Evolutionary conservation across 2,888 invertebrate genomes (phyloP).

Genomic region (Chaetoderma sp.): DNA sequence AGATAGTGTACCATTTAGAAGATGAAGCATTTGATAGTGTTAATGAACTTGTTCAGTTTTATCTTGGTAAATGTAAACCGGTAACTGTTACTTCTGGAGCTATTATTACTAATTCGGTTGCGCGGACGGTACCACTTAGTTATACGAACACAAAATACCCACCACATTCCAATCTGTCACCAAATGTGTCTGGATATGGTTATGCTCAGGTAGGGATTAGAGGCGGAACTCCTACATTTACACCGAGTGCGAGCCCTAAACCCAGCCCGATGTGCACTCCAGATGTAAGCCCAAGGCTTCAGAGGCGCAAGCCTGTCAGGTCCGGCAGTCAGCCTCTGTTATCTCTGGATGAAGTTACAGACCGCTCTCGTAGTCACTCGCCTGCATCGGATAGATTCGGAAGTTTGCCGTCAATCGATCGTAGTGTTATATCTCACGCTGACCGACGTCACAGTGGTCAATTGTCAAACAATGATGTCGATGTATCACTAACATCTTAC

Average conservation of each 20-base stretch:
- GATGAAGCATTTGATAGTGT: conserved; percentile 94
- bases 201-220: conserved; percentile 18
- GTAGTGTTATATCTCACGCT: conserved; percentile 30
- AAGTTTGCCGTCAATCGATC: conserved; percentile 70
- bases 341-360: conserved; percentile 35
- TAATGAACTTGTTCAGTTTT: conserved; percentile 91
- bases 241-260: conserved; percentile 42
- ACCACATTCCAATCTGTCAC: conserved; percentile 15
- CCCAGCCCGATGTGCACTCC: conserved; percentile 44
- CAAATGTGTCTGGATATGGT: too few relatives aligned
- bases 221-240: conserved; percentile 50
- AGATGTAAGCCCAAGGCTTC: conserved; percentile 39
- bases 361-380: conserved; percentile 21
- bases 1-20: conserved; percentile 91
- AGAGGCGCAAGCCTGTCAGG: conserved; percentile 39
- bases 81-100: conserved; percentile 91
- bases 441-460: conserved; percentile 10
- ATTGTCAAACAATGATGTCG: too few relatives aligned
- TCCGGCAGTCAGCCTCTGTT: conserved; percentile 62
- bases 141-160: conserved; percentile 61
- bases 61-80: conserved; percentile 90
- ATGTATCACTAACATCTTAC: too few relatives aligned
- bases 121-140: conserved; percentile 74
- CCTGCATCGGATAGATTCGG: conserved; percentile 43
- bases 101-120: conserved; percentile 86